Percentiles rank a stretch among this genome's conserved stretches.
These are phyloP conservation scores for Sebastes taczanowskii DNA, from an alignment of 2,797 vertebrate species.

Conservation along the genomic window DNA sequence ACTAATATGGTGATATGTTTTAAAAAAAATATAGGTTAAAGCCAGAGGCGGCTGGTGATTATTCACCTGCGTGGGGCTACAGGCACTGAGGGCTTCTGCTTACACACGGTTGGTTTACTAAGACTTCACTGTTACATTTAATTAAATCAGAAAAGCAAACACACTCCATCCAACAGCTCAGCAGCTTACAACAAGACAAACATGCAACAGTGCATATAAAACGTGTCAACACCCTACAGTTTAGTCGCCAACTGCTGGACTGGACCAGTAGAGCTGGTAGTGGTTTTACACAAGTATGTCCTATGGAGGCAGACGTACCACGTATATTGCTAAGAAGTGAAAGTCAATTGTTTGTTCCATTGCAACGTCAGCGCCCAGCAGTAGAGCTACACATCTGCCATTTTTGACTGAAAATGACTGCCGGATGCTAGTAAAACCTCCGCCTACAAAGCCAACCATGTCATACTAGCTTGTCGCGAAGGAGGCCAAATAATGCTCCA, in stretches of 20 bases:
- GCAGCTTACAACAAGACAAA: not conserved
- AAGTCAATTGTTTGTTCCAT: too few species aligned
- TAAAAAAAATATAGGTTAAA: not conserved
- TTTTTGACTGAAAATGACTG: accelerated
- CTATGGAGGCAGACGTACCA: not conserved
- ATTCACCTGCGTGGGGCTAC: not conserved
- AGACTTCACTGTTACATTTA: not conserved
- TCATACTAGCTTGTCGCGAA: too few species aligned
- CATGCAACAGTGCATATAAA: not conserved
- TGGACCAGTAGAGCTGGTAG: accelerated
- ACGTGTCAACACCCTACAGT: not conserved
- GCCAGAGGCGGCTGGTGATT: not conserved
- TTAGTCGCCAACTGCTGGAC: not conserved
- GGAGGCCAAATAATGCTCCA: too few species aligned
- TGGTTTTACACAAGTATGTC: not conserved
- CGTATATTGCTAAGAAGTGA: too few species aligned
- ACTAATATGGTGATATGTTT: not conserved
- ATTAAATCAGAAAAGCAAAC: not conserved
- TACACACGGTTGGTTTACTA: not conserved
- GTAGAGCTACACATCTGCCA: too few species aligned
- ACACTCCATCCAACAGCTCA: not conserved
- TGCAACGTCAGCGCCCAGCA: too few species aligned
- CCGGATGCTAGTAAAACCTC: too few species aligned
- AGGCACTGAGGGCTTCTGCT: not conserved
- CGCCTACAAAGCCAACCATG: too few species aligned